These are phyloP conservation scores for Drosophila prolongata DNA, from an alignment of 2,888 invertebrate genomes.

Conservation along the genomic window DNA sequence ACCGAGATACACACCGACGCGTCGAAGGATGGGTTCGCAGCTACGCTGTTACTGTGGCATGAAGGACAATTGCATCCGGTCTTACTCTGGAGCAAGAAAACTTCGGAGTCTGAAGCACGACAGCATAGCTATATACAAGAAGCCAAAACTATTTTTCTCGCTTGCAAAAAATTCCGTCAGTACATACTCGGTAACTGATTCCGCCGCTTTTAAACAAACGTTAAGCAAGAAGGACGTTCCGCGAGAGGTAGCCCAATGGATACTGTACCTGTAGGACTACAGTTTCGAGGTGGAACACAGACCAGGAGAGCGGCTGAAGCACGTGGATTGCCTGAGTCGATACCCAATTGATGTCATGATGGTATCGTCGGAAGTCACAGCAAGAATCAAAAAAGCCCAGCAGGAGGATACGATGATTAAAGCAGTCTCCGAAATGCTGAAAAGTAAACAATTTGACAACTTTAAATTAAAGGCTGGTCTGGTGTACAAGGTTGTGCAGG, in stretches of 20 bases:
- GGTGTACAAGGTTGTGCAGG: too few relatives aligned
- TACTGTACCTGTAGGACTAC: not conserved
- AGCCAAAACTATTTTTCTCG: not conserved
- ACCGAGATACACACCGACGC: not conserved
- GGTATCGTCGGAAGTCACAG: not conserved
- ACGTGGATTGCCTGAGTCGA: conserved; percentile 3
- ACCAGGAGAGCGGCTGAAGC: not conserved
- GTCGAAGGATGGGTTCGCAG: conserved; percentile 1
- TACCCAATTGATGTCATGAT: conserved; percentile 7
- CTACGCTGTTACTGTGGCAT: not conserved
- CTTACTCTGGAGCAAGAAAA: not conserved
- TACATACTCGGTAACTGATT: too few relatives aligned
- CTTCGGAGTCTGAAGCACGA: not conserved
- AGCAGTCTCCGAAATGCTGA: not conserved
- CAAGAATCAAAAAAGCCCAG: not conserved
- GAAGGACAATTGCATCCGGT: too few relatives aligned
- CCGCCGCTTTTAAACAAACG: not conserved
- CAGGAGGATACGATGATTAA: not conserved
- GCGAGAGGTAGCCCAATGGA: not conserved
- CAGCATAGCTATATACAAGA: not conserved
- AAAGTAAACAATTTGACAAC: not conserved
- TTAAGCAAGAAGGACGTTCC: not conserved
- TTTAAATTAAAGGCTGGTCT: not conserved
- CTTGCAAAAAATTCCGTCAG: too few relatives aligned
- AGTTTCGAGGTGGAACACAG: not conserved